Conservation (phyloP, 2,113 vertebrate species). For the Chrysemys picta region DNA sequence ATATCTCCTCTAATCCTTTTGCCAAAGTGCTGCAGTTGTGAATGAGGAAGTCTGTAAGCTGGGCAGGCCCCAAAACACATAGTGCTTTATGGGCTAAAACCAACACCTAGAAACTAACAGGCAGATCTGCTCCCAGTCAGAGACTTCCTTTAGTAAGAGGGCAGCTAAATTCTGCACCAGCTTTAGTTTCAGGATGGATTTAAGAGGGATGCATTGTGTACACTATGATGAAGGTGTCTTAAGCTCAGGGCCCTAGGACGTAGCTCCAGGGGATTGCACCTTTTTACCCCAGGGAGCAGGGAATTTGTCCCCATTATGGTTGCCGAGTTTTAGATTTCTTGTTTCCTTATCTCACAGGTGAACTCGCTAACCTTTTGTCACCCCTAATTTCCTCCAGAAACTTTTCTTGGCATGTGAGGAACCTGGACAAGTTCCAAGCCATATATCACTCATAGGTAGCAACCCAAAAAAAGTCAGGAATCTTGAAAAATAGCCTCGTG, state of each 20-base stretch:
- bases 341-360: background rate
- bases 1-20: background rate
- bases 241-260: background rate
- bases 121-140: background rate
- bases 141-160: background rate
- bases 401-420: background rate
- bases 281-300: background rate
- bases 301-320: background rate
- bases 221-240: background rate
- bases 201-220: rapidly evolving
- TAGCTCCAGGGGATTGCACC: background rate
- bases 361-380: background rate
- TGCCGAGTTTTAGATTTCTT: background rate
- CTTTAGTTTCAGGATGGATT: background rate
- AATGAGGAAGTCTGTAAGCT: background rate
- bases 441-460: background rate
- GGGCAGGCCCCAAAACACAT: background rate
- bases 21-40: background rate
- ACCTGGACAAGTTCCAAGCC: background rate
- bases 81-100: background rate
- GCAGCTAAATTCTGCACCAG: background rate
- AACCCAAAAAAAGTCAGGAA: background rate
- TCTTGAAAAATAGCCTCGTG: background rate
- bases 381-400: background rate
- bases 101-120: background rate